Percentiles rank a stretch among this genome's conserved stretches.
Conservation (phyloP, 2,113 vertebrate species). For the Ciconia stormi region DNA sequence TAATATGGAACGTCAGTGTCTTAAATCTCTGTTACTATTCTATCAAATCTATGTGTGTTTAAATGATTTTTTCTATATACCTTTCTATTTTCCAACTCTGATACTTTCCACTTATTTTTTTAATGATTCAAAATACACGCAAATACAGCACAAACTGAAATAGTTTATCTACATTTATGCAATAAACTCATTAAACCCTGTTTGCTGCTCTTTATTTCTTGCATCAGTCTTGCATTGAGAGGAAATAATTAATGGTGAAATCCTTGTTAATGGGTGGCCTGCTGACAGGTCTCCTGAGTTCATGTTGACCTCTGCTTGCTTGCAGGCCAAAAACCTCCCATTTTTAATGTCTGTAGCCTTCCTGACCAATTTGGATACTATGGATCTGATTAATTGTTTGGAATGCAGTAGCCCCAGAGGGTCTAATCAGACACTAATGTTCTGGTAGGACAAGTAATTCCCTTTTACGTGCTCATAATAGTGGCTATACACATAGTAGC, state of each 20-base stretch:
- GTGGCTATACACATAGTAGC: neutral
- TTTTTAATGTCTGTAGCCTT: slow-evolving; percentile 44
- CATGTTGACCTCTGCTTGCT: slow-evolving; percentile 40
- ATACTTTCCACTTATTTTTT: neutral
- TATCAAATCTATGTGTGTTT: neutral
- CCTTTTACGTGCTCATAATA: neutral
- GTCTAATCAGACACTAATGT: neutral
- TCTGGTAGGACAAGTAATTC: neutral
- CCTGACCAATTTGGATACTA: slow-evolving; percentile 38
- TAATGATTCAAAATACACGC: neutral
- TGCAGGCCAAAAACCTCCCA: slow-evolving; percentile 37
- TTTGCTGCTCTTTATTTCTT: slow-evolving; percentile 27
- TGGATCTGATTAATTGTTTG: slow-evolving; percentile 49
- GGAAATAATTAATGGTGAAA: slow-evolving; percentile 65
- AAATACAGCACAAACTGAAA: neutral
- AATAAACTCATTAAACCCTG: slow-evolving; percentile 43
- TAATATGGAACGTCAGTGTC: slow-evolving; percentile 18
- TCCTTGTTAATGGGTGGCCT: slow-evolving; percentile 54
- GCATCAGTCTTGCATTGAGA: slow-evolving; percentile 19
- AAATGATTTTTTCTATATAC: neutral
- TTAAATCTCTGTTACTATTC: neutral
- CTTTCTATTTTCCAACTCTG: neutral
- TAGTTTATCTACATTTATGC: slow-evolving; percentile 7
- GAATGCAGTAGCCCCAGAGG: neutral
- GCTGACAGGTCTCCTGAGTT: slow-evolving; percentile 45